A percentile compares a stretch with the other conserved stretches of the same genome.
phyloP scores from a whole-genome alignment of 1,140 invertebrate species.

The Drosophila paulistorum region DNA sequence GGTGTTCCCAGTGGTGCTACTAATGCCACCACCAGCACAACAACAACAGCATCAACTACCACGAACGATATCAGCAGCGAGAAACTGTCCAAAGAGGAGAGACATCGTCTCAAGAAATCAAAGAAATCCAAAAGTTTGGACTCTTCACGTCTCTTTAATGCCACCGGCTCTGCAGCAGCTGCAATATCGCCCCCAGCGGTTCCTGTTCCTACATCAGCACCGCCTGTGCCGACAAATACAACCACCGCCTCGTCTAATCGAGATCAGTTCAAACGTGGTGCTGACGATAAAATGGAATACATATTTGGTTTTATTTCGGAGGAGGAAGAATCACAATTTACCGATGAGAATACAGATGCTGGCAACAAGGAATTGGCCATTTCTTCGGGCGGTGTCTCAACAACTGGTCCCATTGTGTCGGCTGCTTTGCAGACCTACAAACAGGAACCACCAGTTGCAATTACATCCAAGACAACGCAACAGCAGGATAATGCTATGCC shows the following conservation, averaged over 20 bases:
- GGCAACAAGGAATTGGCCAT: conserved; percentile 42
- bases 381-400: conserved; percentile 30
- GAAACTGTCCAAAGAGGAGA: conserved; percentile 82
- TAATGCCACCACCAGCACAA: background rate
- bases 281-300: conserved; percentile 92
- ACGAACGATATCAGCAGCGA: conserved; percentile 63
- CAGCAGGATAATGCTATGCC: conserved; percentile 22
- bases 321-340: conserved; percentile 84
- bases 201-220: conserved; percentile 26
- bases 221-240: background rate
- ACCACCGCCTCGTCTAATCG: background rate
- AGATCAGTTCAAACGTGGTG: conserved; percentile 53
- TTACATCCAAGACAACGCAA: conserved; percentile 42
- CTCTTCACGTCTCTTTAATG: conserved; percentile 37
- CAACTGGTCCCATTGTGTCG: conserved; percentile 73
- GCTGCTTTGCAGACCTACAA: conserved; percentile 79
- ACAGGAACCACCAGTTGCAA: conserved; percentile 55
- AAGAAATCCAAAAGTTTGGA: conserved; percentile 84
- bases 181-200: conserved; percentile 26
- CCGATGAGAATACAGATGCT: conserved; percentile 51
- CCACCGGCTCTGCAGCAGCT: conserved; percentile 12
- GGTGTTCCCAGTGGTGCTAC: background rate
- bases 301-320: conserved; percentile 94
- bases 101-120: conserved; percentile 84
- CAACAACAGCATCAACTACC: background rate